phyloP scores from a whole-genome alignment of 1,140 invertebrate species.

The Panulirus ornatus region DNA sequence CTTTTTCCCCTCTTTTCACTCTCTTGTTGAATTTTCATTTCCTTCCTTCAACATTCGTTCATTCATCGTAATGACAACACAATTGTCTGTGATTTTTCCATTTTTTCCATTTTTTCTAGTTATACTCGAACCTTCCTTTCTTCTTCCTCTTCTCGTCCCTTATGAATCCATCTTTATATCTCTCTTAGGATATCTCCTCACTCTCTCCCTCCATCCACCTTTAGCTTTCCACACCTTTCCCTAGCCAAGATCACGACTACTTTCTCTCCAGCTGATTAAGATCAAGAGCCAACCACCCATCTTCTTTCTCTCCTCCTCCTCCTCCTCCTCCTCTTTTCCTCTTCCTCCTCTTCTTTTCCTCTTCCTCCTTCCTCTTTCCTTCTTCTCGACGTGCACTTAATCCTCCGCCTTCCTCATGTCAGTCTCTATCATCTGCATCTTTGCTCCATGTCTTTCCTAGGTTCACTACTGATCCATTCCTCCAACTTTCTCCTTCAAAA shows the following conservation, averaged over 20 bases:
- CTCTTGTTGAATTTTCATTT: not conserved
- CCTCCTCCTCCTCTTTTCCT: not conserved
- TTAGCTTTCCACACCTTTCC: conserved; percentile 1
- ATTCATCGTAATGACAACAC: too few relatives aligned
- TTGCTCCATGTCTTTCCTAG: not conserved
- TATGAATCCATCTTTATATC: not conserved
- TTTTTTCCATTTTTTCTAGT: too few relatives aligned
- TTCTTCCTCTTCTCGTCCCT: not conserved
- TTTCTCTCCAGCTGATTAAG: too few relatives aligned
- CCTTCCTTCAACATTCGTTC: not conserved
- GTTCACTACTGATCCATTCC: not conserved
- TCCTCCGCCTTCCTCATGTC: not conserved
- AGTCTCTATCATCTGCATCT: not conserved
- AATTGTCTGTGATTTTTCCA: too few relatives aligned
- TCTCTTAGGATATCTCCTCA: not conserved
- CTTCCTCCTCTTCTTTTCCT: not conserved
- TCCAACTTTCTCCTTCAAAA: not conserved
- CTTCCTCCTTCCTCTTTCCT: not conserved
- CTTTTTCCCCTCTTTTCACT: not conserved
- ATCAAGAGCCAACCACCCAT: too few relatives aligned
- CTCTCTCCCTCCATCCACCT: not conserved
- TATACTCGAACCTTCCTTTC: too few relatives aligned
- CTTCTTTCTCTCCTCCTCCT: not conserved
- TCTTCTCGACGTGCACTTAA: not conserved
- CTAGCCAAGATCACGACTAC: too few relatives aligned